phyloP scores from a whole-genome alignment of 2,888 invertebrate genomes.

The Acleris cristana region DNA sequence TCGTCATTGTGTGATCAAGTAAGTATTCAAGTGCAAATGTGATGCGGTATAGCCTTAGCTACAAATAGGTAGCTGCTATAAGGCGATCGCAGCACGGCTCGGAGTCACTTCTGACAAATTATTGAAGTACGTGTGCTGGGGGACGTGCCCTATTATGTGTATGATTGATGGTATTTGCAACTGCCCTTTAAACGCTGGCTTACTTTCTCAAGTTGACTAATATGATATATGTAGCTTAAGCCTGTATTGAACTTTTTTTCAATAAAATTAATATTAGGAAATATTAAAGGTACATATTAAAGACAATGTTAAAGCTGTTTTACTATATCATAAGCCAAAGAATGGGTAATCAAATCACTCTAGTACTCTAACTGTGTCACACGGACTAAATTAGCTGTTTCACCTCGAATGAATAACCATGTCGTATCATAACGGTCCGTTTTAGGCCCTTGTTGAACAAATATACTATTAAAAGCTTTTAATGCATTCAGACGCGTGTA shows the following conservation, averaged over 20 bases:
- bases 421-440: too few species aligned
- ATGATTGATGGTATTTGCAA: constrained; percentile 78
- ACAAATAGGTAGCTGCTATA: constrained; percentile 13
- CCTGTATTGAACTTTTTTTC: neutral
- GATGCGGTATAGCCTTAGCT: too few species aligned
- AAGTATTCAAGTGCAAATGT: too few species aligned
- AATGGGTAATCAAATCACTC: too few species aligned
- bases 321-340: too few species aligned
- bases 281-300: too few species aligned
- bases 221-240: neutral
- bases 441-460: too few species aligned
- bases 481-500: constrained; percentile 3
- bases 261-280: neutral
- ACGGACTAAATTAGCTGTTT: too few species aligned
- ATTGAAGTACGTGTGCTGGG: constrained; percentile 81
- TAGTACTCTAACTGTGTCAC: too few species aligned
- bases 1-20: too few species aligned
- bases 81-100: constrained; percentile 62
- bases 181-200: constrained; percentile 63
- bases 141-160: constrained; percentile 73
- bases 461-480: neutral
- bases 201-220: constrained; percentile 46
- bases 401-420: too few species aligned
- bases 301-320: too few species aligned
- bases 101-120: constrained; percentile 79